Base-by-base conservation (phyloP, 2,888 invertebrate species). In the Drosophila subsilvestris region DNA sequence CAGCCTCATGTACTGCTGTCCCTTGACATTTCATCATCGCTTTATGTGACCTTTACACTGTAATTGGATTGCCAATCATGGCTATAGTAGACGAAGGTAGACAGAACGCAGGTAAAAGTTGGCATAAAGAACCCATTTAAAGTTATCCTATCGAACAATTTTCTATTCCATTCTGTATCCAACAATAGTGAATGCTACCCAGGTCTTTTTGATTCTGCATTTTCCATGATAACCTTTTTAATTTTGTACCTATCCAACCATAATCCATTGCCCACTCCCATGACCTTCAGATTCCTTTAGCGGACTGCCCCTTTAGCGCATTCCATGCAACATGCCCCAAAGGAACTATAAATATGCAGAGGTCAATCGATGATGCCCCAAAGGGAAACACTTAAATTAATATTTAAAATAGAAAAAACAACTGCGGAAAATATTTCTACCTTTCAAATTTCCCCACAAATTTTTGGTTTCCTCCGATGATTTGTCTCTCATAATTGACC, bases 341-440 rank as follows among this genome's bases (percentile, higher is more conserved):
- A 50, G 54, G 27, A 50, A 48, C 48, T 50, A 55, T 51, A 50
- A 50, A 67, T 56, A 56, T 65, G 50, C 66, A 56, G n/a, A 48
- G 37, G 48, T 45, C 17, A 43, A 37, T 43, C 49, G 63, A 49
- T 32, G 17, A 18, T 37, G 53, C 47, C 53, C 48, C n/a, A 1
- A 9, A 43, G 37, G 37, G 32, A 10, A n/a, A 10, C 32, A 29
- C 32, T 55, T 8, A 17, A 22, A 25, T 29, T 25, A 29, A 10
- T 17, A 32, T 22, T 57, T 25, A 25, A 53, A 53, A 55, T 25
- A 20, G 44, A 9, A 4, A 54, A 37, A 12, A 55, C 18, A 25
- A 6, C 25, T 25, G n/a, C n/a, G 25, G 25, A 6, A 6, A 25
- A 25, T 25, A 20, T 32, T 12, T 17, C 12, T 20, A 32, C n/a